These are phyloP conservation scores for Agonopterix subpropinquella DNA, from an alignment of 2,888 invertebrate genomes.

Conservation along the genomic window DNA sequence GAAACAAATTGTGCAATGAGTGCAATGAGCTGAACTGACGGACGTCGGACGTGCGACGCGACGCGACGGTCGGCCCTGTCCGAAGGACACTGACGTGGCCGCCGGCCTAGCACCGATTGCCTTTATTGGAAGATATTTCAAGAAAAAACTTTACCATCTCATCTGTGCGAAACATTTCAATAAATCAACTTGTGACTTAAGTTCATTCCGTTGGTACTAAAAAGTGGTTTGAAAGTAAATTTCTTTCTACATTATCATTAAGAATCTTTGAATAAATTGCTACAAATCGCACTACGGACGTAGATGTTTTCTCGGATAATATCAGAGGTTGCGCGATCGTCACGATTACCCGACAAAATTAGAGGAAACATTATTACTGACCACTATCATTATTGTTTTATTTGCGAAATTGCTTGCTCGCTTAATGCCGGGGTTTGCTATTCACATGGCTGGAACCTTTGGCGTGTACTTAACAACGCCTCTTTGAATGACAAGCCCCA, in stretches of 20 bases:
- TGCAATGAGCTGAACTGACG: constrained; percentile 57
- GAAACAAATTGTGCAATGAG: constrained; percentile 39
- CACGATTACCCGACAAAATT: constrained; percentile 40
- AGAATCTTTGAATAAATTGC: too few species aligned
- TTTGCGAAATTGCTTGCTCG: constrained; percentile 54
- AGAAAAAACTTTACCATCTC: too few species aligned
- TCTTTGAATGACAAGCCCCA: constrained; percentile 52
- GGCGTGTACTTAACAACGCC: constrained; percentile 47
- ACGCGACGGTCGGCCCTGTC: constrained; percentile 27
- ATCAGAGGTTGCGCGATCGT: constrained; percentile 5
- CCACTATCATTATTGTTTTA: constrained; percentile 61
- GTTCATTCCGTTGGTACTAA: too few species aligned
- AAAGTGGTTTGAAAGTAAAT: too few species aligned
- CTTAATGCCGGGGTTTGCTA: constrained; percentile 42
- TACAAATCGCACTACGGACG: background rate
- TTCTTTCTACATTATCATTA: too few species aligned
- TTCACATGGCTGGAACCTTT: constrained; percentile 44
- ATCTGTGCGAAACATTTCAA: too few species aligned
- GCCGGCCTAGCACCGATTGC: constrained; percentile 17
- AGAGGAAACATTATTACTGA: constrained; percentile 45
- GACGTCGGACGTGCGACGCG: constrained; percentile 28
- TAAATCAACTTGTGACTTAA: too few species aligned
- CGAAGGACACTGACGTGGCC: constrained; percentile 16
- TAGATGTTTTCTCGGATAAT: background rate
- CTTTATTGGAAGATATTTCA: background rate